Base-by-base conservation (phyloP, 2,888 invertebrate species). In the Ennomos fuscantarius region DNA sequence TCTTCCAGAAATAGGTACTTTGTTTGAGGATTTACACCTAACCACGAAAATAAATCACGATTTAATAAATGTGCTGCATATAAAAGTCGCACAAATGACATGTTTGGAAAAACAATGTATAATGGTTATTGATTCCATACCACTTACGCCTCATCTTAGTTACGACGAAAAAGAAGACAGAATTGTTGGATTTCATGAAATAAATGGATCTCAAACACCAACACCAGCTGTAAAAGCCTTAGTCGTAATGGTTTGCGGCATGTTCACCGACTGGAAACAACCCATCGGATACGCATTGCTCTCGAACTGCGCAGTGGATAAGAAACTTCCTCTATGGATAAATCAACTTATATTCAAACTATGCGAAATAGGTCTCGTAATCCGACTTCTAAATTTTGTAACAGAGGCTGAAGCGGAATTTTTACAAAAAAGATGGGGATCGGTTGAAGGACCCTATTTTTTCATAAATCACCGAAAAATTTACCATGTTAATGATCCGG, bases 141-240 rank as follows among this genome's bases (percentile, higher is more conserved):
- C 47, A 31, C 46, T 74, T 36, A 69, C 70, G 50, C 40, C 62
- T 9, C 54, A 67, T 36, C 31, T 73, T 5, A 66, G 60, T 58
- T 72, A 69, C 55, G 48, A 68, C 45, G 58, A 65, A 8, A 64
- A 58, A 46, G 11, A 63, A 11, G 69, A 75, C 32, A 72, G 54
- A 55, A 65, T 73, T 9, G 48, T 60, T 9, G 73, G 73, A 8
- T 71, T 73, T 10, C 70, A 72, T 15, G 72, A 73, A 55, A 49
- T 71, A 34, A 58, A 72, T 31, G 70, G 68, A 12, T 33, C 60
- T 2, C 68, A 69, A 49, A 47, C 57, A 0, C 45, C 65, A 36
- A 9, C 49, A 12, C 70, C 66, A 8, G 72, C 74, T 12, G 62
- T 63, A 46, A 24, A 62, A 41, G 72, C 69, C 9, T 53, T 74